Evolutionary conservation across 2,797 vertebrate genomes (phyloP).

Genomic region (Brotula barbata): DNA sequence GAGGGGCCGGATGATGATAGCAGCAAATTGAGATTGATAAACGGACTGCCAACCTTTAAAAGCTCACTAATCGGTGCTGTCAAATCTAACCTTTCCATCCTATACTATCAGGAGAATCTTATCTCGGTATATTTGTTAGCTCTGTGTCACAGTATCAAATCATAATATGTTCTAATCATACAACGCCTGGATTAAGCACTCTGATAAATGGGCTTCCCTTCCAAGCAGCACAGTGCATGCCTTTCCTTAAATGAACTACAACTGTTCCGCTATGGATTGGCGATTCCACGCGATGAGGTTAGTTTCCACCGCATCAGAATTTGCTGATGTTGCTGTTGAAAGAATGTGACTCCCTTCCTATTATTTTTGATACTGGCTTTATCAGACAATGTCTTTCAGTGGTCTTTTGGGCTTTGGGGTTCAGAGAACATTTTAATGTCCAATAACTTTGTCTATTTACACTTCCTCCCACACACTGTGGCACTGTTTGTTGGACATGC

Average conservation of each 20-base stretch:
- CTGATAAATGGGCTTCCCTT: slow-evolving; percentile 39
- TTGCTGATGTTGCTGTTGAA: slow-evolving; percentile 32
- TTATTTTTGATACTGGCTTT: slow-evolving; percentile 8
- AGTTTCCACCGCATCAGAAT: slow-evolving; percentile 46
- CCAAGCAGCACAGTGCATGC: slow-evolving; percentile 35
- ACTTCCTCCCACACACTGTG: slow-evolving; percentile 15
- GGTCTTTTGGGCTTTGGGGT: slow-evolving; percentile 3
- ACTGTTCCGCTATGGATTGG: slow-evolving; percentile 47
- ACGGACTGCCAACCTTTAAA: slow-evolving; percentile 31
- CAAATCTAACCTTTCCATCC: slow-evolving; percentile 20
- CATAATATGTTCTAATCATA: slow-evolving; percentile 35
- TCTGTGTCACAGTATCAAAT: slow-evolving; percentile 25
- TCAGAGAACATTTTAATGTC: background rate
- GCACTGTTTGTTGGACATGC: background rate
- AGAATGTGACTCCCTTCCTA: slow-evolving; percentile 7
- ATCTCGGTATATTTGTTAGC: slow-evolving; percentile 17
- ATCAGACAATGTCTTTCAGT: slow-evolving; percentile 10
- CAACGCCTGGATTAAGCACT: slow-evolving; percentile 2
- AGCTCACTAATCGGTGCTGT: slow-evolving; percentile 4
- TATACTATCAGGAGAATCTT: slow-evolving; percentile 15
- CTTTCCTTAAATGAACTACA: slow-evolving; percentile 69
- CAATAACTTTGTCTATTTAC: slow-evolving; percentile 15
- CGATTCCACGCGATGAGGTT: slow-evolving; percentile 34
- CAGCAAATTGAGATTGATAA: slow-evolving; percentile 25
- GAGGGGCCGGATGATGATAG: slow-evolving; percentile 11